phyloP scores from a whole-genome alignment of 1,140 invertebrate genomes.

The Sycophila sp. region DNA sequence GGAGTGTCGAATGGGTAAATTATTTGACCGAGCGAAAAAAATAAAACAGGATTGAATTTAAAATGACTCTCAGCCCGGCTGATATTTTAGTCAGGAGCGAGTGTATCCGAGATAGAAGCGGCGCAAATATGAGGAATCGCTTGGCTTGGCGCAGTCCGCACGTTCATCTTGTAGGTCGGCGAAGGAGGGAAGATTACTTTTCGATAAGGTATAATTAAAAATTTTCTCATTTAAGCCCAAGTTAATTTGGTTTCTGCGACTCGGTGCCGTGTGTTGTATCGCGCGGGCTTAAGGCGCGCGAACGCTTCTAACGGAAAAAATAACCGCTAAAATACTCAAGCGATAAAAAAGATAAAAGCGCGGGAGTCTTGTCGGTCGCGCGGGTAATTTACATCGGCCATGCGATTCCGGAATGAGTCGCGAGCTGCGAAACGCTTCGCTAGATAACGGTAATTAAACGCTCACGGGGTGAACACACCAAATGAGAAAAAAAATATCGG shows the following conservation, averaged over 20 bases:
- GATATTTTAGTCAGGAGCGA: neutral
- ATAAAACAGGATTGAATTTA: too few relatives aligned
- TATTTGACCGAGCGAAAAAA: neutral
- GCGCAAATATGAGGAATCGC: constrained; percentile 3
- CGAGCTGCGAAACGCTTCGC: constrained; percentile 55
- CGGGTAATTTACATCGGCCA: constrained; percentile 63
- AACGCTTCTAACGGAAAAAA: constrained; percentile 60
- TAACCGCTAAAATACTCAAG: constrained; percentile 64
- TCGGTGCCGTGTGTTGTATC: constrained; percentile 36
- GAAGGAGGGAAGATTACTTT: constrained; percentile 60
- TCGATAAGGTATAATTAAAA: constrained; percentile 69
- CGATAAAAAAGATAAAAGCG: constrained; percentile 67
- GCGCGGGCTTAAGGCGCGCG: constrained; percentile 39
- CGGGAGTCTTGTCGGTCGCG: constrained; percentile 47
- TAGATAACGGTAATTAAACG: constrained; percentile 66
- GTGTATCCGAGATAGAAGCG: neutral
- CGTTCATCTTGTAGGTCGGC: constrained; percentile 24
- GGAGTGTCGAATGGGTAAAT: neutral
- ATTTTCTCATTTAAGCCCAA: constrained; percentile 65
- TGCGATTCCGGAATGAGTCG: constrained; percentile 61
- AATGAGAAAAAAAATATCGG: constrained; percentile 1
- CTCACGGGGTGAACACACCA: neutral
- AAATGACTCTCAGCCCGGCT: too few relatives aligned
- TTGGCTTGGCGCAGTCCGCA: neutral
- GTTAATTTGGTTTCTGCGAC: constrained; percentile 60